Percentiles rank a stretch among this genome's conserved stretches.
phyloP scores from a whole-genome alignment of 2,113 vertebrate genomes.

The Mixornis gularis region DNA sequence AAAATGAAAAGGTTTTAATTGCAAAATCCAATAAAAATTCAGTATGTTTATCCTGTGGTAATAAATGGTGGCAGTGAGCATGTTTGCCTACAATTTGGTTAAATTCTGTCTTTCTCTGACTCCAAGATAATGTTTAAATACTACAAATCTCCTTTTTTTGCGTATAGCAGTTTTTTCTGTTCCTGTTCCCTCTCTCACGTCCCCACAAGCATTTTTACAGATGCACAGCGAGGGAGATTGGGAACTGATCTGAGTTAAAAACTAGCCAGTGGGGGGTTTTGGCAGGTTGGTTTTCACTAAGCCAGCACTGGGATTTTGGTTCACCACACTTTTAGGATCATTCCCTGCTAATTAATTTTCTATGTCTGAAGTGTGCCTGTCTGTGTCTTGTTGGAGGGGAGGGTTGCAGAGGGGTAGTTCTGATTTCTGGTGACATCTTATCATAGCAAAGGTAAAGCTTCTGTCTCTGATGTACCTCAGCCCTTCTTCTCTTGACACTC shows the following conservation, averaged over 20 bases:
- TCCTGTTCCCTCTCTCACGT: accelerated
- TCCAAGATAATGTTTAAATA: background rate
- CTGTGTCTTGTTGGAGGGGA: background rate
- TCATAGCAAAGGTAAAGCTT: background rate
- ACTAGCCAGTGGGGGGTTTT: background rate
- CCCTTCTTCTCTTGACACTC: background rate
- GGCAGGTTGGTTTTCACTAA: background rate
- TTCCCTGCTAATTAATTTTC: background rate
- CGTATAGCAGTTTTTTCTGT: background rate
- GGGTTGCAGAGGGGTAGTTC: background rate
- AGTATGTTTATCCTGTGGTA: background rate
- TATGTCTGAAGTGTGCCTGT: accelerated
- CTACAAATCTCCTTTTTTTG: background rate
- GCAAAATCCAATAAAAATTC: background rate
- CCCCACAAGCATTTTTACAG: background rate
- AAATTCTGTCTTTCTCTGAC: background rate
- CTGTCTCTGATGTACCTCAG: background rate
- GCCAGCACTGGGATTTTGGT: background rate
- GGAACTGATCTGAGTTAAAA: background rate
- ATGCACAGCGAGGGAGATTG: background rate
- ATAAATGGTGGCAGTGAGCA: background rate
- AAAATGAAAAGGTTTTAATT: background rate
- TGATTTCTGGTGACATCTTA: background rate
- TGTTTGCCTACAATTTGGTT: background rate
- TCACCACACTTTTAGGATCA: background rate